Conservation (phyloP, 2,797 vertebrate species). For the Streptopelia turtur region DNA sequence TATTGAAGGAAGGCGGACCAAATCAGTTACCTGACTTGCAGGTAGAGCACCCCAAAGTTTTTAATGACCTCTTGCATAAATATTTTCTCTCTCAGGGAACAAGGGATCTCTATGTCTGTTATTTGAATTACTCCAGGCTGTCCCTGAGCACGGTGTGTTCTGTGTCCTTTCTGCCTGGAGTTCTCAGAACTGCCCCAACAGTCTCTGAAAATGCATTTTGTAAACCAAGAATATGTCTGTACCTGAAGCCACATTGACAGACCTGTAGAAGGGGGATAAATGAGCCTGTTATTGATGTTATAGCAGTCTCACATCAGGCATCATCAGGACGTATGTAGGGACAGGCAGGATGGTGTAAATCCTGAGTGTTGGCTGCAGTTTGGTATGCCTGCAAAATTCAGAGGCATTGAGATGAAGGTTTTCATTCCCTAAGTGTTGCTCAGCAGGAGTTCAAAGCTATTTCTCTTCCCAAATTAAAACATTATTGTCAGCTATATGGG, state of each 20-base stretch:
- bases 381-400: background rate
- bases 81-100: background rate
- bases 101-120: background rate
- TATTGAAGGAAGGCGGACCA: background rate
- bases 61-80: background rate
- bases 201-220: background rate
- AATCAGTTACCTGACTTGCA: background rate
- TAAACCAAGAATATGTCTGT: background rate
- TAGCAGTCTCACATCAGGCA: background rate
- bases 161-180: background rate
- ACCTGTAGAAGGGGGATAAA: background rate
- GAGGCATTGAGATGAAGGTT: background rate
- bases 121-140: background rate
- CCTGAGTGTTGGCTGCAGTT: background rate
- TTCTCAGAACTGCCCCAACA: background rate
- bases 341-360: background rate
- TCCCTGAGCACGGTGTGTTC: background rate
- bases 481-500: background rate
- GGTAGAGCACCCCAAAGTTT: rapidly evolving
- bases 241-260: background rate
- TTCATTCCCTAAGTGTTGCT: background rate
- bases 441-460: background rate
- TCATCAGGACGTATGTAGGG: background rate
- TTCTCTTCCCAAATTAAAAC: conserved; percentile 25
- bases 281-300: background rate